A percentile compares a stretch with the other conserved stretches of the same genome.
Evolutionary conservation across 2,797 vertebrate species (phyloP).

Genomic region (Parauchenoglanis punctatus): DNA sequence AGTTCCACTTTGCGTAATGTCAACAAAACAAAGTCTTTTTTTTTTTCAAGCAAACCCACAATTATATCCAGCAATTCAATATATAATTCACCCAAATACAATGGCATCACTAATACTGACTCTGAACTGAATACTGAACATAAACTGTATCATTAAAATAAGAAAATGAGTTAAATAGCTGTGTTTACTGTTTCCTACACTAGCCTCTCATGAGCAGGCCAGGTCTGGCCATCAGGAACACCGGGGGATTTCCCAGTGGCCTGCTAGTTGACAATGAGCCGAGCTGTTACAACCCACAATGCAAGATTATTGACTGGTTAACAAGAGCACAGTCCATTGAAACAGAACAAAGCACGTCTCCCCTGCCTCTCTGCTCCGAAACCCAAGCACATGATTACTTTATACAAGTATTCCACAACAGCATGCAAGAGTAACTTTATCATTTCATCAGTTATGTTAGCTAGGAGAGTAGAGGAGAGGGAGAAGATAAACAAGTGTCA

Average conservation of each 20-base stretch:
- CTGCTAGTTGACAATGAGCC: background rate
- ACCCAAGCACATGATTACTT: background rate
- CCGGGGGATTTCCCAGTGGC: too few species aligned
- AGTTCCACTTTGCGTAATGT: slow-evolving; percentile 10
- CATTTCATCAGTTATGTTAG: background rate
- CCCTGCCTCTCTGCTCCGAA: background rate
- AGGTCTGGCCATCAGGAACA: background rate
- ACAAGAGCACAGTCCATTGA: background rate
- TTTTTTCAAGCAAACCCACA: background rate
- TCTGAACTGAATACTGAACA: background rate
- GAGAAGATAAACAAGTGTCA: background rate
- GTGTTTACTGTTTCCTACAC: background rate
- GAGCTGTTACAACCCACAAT: background rate
- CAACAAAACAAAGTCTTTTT: background rate
- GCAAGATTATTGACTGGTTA: background rate
- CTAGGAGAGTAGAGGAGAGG: background rate
- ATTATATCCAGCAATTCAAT: background rate
- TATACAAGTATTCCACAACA: background rate
- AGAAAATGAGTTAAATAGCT: background rate
- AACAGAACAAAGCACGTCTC: background rate
- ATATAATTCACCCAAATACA: background rate
- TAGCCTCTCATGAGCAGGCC: background rate
- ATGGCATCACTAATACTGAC: background rate
- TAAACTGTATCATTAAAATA: background rate
- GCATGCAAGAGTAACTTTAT: background rate